Conservation (phyloP, 2,888 invertebrate species). For the Cynaeus angustus region DNA sequence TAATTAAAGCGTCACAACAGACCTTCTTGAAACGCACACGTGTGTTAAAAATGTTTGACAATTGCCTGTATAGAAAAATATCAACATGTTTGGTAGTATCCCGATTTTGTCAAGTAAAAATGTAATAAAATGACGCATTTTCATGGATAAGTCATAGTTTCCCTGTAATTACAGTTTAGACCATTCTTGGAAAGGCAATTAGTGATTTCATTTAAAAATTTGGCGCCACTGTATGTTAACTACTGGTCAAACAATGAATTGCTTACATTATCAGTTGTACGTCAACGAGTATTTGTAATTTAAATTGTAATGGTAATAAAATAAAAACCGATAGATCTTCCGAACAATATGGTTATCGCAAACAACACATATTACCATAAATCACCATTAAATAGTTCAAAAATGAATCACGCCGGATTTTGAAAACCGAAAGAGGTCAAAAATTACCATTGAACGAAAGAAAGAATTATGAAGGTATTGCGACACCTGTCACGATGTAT, state of each 20-base stretch:
- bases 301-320: slow-evolving; percentile 31
- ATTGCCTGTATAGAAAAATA: too few relatives aligned
- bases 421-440: slow-evolving; percentile 19
- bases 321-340: slow-evolving; percentile 2
- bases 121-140: too few relatives aligned
- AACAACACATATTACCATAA: slow-evolving; percentile 23
- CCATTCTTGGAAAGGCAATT: too few relatives aligned
- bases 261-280: neutral
- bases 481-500: neutral
- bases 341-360: slow-evolving; percentile 7
- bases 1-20: too few relatives aligned
- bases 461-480: neutral
- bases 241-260: slow-evolving; percentile 18
- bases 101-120: too few relatives aligned
- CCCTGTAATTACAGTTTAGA: too few relatives aligned
- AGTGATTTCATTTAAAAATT: neutral
- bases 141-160: too few relatives aligned
- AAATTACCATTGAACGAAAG: neutral
- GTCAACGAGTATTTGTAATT: slow-evolving; percentile 25
- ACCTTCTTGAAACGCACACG: too few relatives aligned
- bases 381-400: slow-evolving; percentile 32
- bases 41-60: too few relatives aligned
- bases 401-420: slow-evolving; percentile 29
- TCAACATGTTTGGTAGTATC: too few relatives aligned
- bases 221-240: slow-evolving; percentile 5